Evolutionary conservation across 2,113 vertebrate genomes (phyloP).

Genomic region (Triplophysa dalaica): DNA sequence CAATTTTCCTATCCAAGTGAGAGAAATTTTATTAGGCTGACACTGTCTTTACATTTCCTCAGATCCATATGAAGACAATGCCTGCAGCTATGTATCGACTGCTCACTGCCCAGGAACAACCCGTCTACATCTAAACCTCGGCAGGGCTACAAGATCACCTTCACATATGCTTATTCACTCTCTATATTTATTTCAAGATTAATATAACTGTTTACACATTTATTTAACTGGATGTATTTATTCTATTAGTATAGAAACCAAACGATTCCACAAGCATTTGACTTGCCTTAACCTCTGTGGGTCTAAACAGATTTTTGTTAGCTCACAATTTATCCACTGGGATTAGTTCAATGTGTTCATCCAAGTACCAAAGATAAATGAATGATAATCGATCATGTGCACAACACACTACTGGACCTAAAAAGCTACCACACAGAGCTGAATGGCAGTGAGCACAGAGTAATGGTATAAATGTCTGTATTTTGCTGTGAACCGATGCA

Average conservation of each 20-base stretch:
- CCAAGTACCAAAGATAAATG: constrained; percentile 67
- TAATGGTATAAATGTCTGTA: neutral
- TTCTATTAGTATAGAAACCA: constrained; percentile 6
- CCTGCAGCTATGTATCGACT: constrained; percentile 97
- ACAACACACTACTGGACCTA: constrained; percentile 23
- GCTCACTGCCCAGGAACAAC: constrained; percentile 96
- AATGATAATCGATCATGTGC: constrained; percentile 20
- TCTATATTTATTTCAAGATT: constrained; percentile 7
- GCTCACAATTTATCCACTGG: constrained; percentile 47
- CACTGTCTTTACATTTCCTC: constrained; percentile 37
- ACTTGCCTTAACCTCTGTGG: constrained; percentile 75
- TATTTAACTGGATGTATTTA: constrained; percentile 32
- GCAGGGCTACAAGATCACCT: neutral
- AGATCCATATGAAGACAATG: constrained; percentile 99
- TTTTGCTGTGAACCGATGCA: neutral
- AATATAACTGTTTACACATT: constrained; percentile 45
- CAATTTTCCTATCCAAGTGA: neutral
- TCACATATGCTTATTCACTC: neutral
- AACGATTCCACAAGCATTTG: constrained; percentile 34
- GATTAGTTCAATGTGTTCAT: constrained; percentile 57
- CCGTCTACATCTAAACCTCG: constrained; percentile 88
- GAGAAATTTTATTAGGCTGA: neutral
- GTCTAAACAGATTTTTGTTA: constrained; percentile 51
- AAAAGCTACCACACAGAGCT: constrained; percentile 41
- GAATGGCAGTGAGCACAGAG: constrained; percentile 51